Evolutionary conservation across 2,888 invertebrate species (phyloP), one percentile per base, ranked within the genome.

Genomic region (Dynastes grantii): DNA sequence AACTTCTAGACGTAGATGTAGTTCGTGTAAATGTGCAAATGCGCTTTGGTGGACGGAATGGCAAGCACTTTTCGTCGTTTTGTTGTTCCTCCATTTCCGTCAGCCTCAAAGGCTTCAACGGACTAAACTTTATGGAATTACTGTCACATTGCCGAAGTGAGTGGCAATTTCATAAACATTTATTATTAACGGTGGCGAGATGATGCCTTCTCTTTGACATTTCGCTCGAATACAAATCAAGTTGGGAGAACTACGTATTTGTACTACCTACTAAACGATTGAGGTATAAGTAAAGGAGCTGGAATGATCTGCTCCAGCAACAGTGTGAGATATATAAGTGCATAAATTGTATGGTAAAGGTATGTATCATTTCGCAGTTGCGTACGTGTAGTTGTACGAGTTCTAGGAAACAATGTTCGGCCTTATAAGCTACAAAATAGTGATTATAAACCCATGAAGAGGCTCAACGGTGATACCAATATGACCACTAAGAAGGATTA

Each of bases 121-220:
- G 22, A 65, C 40, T 65, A 65, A 65, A 45, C 40, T 65, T 65
- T 40, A 65, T 65, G 16, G 65, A 65, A 45, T 65, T 40, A 65
- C 65, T 45, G 65, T 65, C 65, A 65, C 65, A 40, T 40, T 16
- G 65, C 37, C 65, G 16, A 65, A 45, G 65, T 40, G 65, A 65
- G 45, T 65, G 65, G 40, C 45, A 65, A 65, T 65, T 40, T 65
- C 40, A 65, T 65, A 65, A 65, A 40, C 65, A 65, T 65, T 65
- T 65, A 65, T 65, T 65, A 65, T 65, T 65, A 32, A 40, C 37
- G 65, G 16, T 37, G 22, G 40, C n/a, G 65, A 65, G 40, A 4
- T 37, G 65, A 16, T 37, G 65, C 16, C 16, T 8, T 8, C 16
- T 40, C 65, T 65, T 65, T 40, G 65, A 37, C n/a, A 13, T 32